phyloP scores from a whole-genome alignment of 2,888 invertebrate species.

The Nomada fabriciana region DNA sequence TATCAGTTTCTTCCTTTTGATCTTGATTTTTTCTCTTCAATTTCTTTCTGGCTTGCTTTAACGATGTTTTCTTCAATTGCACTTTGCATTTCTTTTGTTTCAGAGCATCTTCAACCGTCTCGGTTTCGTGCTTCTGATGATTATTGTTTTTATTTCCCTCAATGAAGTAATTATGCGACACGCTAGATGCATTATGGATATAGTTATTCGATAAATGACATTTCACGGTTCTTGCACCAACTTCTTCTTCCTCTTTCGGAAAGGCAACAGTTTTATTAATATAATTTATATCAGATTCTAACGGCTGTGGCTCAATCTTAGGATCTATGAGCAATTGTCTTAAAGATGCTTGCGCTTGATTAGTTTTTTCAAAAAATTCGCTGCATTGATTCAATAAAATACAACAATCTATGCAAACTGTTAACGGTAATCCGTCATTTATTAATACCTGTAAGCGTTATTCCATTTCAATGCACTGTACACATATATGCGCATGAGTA shows the following conservation, averaged over 20 bases:
- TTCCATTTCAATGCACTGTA: neutral
- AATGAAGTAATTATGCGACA: constrained; percentile 65
- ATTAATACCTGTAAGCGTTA: constrained; percentile 76
- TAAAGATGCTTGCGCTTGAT: constrained; percentile 83
- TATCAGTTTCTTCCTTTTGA: constrained; percentile 70
- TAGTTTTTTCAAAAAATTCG: constrained; percentile 83
- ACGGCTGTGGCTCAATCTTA: constrained; percentile 68
- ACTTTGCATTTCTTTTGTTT: constrained; percentile 75
- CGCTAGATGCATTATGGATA: constrained; percentile 62
- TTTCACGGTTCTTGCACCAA: constrained; percentile 61
- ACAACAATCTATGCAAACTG: constrained; percentile 84
- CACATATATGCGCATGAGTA: neutral
- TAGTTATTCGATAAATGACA: constrained; percentile 73
- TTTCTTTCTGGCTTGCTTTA: constrained; percentile 72
- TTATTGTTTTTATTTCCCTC: constrained; percentile 63
- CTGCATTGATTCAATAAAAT: constrained; percentile 82
- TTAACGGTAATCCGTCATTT: constrained; percentile 82
- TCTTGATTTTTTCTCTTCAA: constrained; percentile 71
- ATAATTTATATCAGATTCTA: constrained; percentile 73
- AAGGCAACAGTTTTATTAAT: constrained; percentile 69
- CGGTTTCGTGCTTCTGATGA: constrained; percentile 63
- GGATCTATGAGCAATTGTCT: constrained; percentile 76
- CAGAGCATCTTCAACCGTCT: constrained; percentile 51
- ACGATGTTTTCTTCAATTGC: constrained; percentile 62
- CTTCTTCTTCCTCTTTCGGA: constrained; percentile 74